phyloP scores from a whole-genome alignment of 1,140 invertebrate genomes.

The Amphibalanus amphitrite region DNA sequence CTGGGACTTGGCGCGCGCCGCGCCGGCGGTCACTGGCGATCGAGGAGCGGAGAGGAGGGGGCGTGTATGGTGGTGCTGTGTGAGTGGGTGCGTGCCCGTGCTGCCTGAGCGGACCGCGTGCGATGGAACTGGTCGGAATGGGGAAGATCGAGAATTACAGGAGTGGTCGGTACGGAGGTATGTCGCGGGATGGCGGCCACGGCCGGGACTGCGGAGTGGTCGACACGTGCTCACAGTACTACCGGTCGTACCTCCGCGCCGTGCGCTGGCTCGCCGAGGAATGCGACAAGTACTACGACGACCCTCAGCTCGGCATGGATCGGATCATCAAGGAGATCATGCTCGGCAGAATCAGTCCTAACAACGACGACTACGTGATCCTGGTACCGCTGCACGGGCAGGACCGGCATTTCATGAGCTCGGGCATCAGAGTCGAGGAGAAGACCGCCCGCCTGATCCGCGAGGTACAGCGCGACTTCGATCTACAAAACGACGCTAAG shows the following conservation, averaged over 20 bases:
- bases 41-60: not conserved
- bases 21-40: not conserved
- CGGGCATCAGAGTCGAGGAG: not conserved
- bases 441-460: not conserved
- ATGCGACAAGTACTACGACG: not conserved
- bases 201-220: not conserved
- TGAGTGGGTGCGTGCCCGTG: not conserved
- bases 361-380: not conserved
- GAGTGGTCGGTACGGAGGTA: not conserved
- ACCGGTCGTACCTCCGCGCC: constrained; percentile 2
- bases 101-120: not conserved
- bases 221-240: not conserved
- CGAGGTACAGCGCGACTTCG: not conserved
- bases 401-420: not conserved
- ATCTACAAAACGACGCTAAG: not conserved
- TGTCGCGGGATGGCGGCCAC: not conserved
- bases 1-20: not conserved
- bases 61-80: not conserved
- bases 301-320: not conserved
- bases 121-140: not conserved
- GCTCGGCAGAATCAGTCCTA: not conserved
- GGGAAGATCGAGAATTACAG: not conserved
- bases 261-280: not conserved
- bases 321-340: not conserved
- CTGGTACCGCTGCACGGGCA: not conserved